These are phyloP conservation scores for Cancer borealis DNA, from an alignment of 2,888 invertebrate species.

Conservation along the genomic window DNA sequence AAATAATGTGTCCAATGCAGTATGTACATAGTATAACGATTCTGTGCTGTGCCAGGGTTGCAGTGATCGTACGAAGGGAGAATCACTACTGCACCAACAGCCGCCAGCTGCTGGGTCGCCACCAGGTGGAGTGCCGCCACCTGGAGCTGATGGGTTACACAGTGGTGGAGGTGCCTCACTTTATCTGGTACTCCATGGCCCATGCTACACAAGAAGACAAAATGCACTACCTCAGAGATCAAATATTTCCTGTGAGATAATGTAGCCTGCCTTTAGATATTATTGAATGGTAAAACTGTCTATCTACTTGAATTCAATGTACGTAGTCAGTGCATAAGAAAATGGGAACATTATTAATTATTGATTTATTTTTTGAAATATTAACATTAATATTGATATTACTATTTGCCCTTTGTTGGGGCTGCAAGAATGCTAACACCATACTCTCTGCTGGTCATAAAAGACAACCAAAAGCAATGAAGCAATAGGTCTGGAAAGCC, in stretches of 20 bases:
- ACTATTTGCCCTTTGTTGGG: neutral
- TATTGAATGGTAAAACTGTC: neutral
- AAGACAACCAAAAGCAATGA: too few species aligned
- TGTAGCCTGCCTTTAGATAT: neutral
- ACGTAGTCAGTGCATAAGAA: neutral
- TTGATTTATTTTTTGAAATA: neutral
- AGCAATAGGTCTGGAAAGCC: too few species aligned
- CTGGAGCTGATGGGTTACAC: slow-evolving; percentile 85
- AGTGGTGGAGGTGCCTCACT: slow-evolving; percentile 82
- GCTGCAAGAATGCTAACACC: too few species aligned
- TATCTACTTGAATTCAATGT: neutral
- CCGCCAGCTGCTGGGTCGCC: slow-evolving; percentile 82
- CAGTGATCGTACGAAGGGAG: slow-evolving; percentile 81
- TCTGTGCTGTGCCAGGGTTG: slow-evolving; percentile 80
- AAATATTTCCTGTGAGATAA: slow-evolving; percentile 51
- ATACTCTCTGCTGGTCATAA: too few species aligned
- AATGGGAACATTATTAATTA: neutral
- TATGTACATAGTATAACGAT: neutral
- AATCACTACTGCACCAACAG: slow-evolving; percentile 82
- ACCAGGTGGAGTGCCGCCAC: slow-evolving; percentile 83
- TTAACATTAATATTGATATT: neutral
- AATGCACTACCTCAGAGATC: slow-evolving; percentile 65
- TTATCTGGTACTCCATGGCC: slow-evolving; percentile 83
- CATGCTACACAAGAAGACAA: slow-evolving; percentile 59
- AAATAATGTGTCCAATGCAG: neutral